Base-by-base conservation (phyloP, 2,888 invertebrate genomes). In the Lasiommata megera region DNA sequence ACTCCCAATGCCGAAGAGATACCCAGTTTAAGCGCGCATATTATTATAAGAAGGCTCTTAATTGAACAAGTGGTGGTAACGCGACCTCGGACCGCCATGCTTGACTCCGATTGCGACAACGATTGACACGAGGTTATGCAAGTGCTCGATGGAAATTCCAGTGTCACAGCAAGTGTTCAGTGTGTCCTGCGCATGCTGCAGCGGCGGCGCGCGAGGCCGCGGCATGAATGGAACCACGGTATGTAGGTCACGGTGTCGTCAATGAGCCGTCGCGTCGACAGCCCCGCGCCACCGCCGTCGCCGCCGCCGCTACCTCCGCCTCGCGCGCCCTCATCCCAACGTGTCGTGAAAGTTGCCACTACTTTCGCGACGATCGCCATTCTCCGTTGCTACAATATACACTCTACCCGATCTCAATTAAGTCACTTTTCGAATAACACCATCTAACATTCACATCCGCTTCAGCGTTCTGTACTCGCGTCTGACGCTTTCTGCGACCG, bases 191-290 rank as follows among this genome's bases (percentile, higher is more conserved):
- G 80, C 76, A 74, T 73, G 76, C 72, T 59, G 62, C 69, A 66
- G 71, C 62, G 59, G 71, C 56, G 31, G 36, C 34, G 63, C 5
- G 72, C 80, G 86, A 82, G 82, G 86, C 84, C 84, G 79, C 80
- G 79, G 88, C 79, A 90, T 90, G 90, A 90, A 90, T 90, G 90
- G 82, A 84, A 78, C 79, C 71, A 72, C 82, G 86, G 87, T 87
- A 90, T 90, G 88, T 89, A 70, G 90, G 90, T 84, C 88, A 88
- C 88, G 86, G 86, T 88, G 88, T 89, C 90, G 87, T 89, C 90
- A 90, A 90, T 90, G 90, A 85, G 82, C 86, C 82, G 80, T 72
- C 78, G 82, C 76, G 81, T 78, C 80, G 82, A 77, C 83, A 80
- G 81, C 87, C 81, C 82, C 76, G 83, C 81, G 80, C 79, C n/a